Percentiles rank a stretch among this genome's conserved stretches.
Conservation (phyloP, 2,797 vertebrate genomes). For the Harpagifer antarcticus region DNA sequence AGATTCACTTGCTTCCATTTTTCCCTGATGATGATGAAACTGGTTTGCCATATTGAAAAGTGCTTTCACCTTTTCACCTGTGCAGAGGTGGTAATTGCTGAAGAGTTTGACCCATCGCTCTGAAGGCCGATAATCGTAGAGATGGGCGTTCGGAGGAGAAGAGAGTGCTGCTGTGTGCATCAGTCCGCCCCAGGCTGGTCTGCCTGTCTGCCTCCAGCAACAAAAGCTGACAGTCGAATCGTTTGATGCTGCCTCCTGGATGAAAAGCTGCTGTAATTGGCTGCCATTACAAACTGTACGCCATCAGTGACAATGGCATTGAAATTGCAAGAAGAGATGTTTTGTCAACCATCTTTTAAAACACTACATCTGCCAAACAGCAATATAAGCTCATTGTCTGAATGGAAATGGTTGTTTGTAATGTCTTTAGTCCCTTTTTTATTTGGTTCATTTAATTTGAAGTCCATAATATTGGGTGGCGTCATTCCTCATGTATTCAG, state of each 20-base stretch:
- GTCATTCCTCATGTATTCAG: conserved; percentile 45
- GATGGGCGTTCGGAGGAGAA: conserved; percentile 47
- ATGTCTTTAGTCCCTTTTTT: conserved; percentile 18
- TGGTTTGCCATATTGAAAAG: not conserved
- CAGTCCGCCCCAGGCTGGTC: conserved; percentile 40
- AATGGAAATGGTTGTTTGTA: conserved; percentile 36
- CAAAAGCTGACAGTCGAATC: conserved; percentile 65
- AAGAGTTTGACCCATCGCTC: conserved; percentile 21
- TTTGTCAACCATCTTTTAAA: conserved; percentile 37
- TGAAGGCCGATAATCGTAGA: conserved; percentile 39
- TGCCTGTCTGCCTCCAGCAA: conserved; percentile 59
- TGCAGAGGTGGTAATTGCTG: conserved; percentile 35
- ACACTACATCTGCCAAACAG: conserved; percentile 30
- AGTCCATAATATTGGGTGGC: conserved; percentile 22
- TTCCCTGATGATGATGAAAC: not conserved
- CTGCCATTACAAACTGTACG: conserved; percentile 72
- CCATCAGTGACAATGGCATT: conserved; percentile 53
- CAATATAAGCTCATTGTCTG: conserved; percentile 28
- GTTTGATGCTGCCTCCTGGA: conserved; percentile 70
- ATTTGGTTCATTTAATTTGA: conserved; percentile 30
- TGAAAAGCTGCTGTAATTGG: conserved; percentile 79
- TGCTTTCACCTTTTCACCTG: conserved; percentile 26
- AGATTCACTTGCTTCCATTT: not conserved
- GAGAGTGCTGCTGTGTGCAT: conserved; percentile 57
- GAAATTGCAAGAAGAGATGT: conserved; percentile 17